Conservation (phyloP, 2,888 invertebrate species). For the Ommatoiulus sabulosus region DNA sequence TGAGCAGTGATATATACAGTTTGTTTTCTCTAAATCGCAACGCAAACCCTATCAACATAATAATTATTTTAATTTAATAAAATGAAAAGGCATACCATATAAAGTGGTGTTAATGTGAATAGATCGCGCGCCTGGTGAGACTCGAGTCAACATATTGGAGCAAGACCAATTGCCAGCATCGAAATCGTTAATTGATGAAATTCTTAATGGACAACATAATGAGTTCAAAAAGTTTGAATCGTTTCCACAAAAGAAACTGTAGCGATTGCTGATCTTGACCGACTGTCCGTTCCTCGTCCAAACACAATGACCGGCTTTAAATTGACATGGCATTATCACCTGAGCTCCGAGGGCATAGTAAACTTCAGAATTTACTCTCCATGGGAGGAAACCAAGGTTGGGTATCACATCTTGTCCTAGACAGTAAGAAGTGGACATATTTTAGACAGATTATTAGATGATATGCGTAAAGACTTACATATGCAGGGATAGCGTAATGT, state of each 20-base stretch:
- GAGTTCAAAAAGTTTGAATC: background rate
- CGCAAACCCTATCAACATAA: background rate
- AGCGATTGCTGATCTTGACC: background rate
- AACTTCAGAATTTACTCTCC: too few species aligned
- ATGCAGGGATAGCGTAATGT: too few species aligned
- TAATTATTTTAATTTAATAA: background rate
- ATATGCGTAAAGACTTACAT: too few species aligned
- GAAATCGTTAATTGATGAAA: background rate
- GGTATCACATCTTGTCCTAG: too few species aligned
- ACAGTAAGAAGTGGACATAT: too few species aligned
- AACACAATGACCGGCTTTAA: background rate
- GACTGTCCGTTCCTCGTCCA: background rate
- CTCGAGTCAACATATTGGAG: background rate
- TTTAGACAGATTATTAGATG: too few species aligned
- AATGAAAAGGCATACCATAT: background rate
- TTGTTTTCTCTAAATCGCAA: too few species aligned
- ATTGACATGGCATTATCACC: too few species aligned
- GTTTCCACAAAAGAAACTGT: background rate
- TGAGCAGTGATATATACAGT: too few species aligned
- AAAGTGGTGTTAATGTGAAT: background rate
- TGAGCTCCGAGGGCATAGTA: too few species aligned
- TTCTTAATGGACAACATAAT: background rate
- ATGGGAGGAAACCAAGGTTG: too few species aligned
- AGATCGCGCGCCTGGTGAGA: background rate
- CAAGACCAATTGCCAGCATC: slow-evolving; percentile 17